These are phyloP conservation scores for Enteromius viviparus DNA, from an alignment of 2,797 vertebrate genomes.

Conservation along the genomic window DNA sequence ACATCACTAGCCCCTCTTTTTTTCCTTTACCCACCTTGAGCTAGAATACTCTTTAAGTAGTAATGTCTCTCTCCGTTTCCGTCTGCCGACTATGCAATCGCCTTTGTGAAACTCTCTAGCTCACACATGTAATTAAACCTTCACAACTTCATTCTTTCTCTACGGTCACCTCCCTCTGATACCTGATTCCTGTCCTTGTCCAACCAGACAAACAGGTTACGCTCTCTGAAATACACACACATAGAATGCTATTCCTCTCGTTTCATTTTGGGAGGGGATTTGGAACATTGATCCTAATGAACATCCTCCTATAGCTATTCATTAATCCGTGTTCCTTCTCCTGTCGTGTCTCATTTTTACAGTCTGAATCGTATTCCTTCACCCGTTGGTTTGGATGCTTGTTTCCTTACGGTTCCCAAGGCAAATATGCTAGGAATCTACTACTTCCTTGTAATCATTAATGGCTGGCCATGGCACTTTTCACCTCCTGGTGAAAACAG, in stretches of 20 bases:
- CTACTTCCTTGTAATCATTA: conserved; percentile 76
- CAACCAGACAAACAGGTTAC: conserved; percentile 59
- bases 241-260: conserved; percentile 19
- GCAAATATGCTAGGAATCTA: conserved; percentile 72
- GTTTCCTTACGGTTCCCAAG: conserved; percentile 41
- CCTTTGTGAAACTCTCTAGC: conserved; percentile 17
- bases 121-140: conserved; percentile 24
- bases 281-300: conserved; percentile 21
- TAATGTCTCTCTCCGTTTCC: conserved; percentile 3
- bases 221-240: conserved; percentile 15
- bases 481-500: conserved; percentile 56
- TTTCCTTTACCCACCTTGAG: conserved; percentile 57
- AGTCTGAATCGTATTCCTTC: conserved; percentile 51
- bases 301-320: conserved; percentile 26
- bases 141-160: conserved; percentile 18
- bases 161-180: conserved; percentile 27
- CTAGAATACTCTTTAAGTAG: conserved; percentile 37
- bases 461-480: conserved; percentile 59
- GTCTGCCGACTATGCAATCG: conserved; percentile 18
- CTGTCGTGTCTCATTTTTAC: conserved; percentile 36
- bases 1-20: conserved; percentile 79
- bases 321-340: conserved; percentile 39
- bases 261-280: conserved; percentile 51
- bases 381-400: conserved; percentile 30
- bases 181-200: conserved; percentile 22